Percentiles rank a stretch among this genome's conserved stretches.
Conservation (phyloP, 2,888 invertebrate genomes). For the Idaea straminata region DNA sequence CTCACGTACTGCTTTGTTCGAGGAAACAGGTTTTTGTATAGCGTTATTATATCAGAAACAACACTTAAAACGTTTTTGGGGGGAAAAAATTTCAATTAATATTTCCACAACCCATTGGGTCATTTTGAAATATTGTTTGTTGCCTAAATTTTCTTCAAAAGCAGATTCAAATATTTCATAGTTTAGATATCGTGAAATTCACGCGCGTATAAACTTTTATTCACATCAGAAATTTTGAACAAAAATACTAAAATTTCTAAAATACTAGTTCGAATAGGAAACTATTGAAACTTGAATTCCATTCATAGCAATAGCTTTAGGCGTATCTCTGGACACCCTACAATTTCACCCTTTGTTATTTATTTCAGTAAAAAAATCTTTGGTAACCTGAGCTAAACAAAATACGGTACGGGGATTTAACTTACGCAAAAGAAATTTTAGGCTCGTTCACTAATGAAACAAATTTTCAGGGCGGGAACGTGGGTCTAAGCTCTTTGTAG, state of each 20-base stretch:
- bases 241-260: slow-evolving; percentile 15
- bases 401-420: slow-evolving; percentile 49
- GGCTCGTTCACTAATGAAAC: slow-evolving; percentile 72
- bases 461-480: slow-evolving; percentile 73
- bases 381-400: slow-evolving; percentile 56
- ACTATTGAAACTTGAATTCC: slow-evolving; percentile 29
- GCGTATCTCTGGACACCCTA: slow-evolving; percentile 47
- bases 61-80: slow-evolving; percentile 40
- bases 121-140: not conserved
- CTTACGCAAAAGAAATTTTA: slow-evolving; percentile 65
- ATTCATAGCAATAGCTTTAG: slow-evolving; percentile 40
- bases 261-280: slow-evolving; percentile 24
- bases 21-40: slow-evolving; percentile 73
- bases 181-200: slow-evolving; percentile 9
- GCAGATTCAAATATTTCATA: not conserved
- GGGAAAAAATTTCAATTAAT: not conserved
- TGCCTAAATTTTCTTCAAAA: not conserved
- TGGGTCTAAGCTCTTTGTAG: slow-evolving; percentile 76
- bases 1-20: slow-evolving; percentile 76
- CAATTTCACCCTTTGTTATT: slow-evolving; percentile 53
- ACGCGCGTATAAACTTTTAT: slow-evolving; percentile 16
- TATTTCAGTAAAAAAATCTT: slow-evolving; percentile 46
- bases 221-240: slow-evolving; percentile 6
- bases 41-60: slow-evolving; percentile 72
- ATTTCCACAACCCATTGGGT: not conserved